A percentile compares a stretch with the other conserved stretches of the same genome.
Evolutionary conservation across 2,888 invertebrate genomes (phyloP).

Genomic region (Eucera pruinosa): DNA sequence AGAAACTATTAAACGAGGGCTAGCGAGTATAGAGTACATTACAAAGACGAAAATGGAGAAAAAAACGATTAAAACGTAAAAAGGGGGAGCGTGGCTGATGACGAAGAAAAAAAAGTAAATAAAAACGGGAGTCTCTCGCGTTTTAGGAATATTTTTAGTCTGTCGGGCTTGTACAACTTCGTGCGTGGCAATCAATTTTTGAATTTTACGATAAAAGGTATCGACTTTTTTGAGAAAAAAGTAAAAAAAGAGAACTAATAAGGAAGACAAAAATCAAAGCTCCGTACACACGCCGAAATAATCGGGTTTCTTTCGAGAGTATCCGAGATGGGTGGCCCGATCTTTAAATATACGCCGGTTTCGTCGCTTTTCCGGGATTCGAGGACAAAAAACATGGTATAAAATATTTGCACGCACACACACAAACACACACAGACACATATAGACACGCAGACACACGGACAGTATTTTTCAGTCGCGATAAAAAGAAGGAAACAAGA

Average conservation of each 20-base stretch:
- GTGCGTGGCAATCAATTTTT: slow-evolving; percentile 74
- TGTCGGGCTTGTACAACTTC: slow-evolving; percentile 63
- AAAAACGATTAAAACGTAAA: slow-evolving; percentile 48
- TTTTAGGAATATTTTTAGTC: slow-evolving; percentile 58
- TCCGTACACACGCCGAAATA: slow-evolving; percentile 36
- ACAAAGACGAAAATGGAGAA: slow-evolving; percentile 58
- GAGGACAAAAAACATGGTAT: slow-evolving; percentile 18
- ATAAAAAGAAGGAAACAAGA: slow-evolving; percentile 23
- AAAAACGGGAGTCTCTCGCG: too few species aligned
- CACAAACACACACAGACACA: too few species aligned
- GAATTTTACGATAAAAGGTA: slow-evolving; percentile 63
- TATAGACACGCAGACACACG: too few species aligned
- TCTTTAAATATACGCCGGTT: slow-evolving; percentile 34
- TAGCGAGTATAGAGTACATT: slow-evolving; percentile 74
- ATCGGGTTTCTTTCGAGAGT: slow-evolving; percentile 43
- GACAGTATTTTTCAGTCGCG: slow-evolving; percentile 75
- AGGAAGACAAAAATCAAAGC: slow-evolving; percentile 8
- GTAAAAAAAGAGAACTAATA: neutral
- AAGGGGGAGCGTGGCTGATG: slow-evolving; percentile 47
- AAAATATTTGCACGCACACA: slow-evolving; percentile 43
- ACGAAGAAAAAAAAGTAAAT: slow-evolving; percentile 38
- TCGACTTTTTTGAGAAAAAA: slow-evolving; percentile 12
- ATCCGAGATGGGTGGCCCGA: slow-evolving; percentile 47
- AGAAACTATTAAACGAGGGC: slow-evolving; percentile 79
- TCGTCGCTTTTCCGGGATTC: slow-evolving; percentile 64